These are phyloP conservation scores for Lipotes vexillifer DNA, from an alignment of 2,113 vertebrate genomes.

Conservation along the genomic window DNA sequence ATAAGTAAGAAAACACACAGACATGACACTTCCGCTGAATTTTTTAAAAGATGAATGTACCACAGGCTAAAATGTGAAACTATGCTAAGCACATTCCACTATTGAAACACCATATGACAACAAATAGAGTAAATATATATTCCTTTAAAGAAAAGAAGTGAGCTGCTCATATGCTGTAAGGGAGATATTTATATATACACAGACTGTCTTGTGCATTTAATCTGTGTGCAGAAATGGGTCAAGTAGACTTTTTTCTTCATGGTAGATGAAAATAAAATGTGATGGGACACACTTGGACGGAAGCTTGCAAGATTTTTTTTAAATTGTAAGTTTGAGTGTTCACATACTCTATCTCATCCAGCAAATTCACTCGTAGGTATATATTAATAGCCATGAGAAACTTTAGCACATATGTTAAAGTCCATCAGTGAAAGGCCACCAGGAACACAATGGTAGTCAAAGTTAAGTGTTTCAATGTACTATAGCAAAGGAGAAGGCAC, in stretches of 20 bases:
- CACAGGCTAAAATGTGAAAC: conserved; percentile 38
- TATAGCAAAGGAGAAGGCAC: not conserved
- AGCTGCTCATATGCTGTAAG: conserved; percentile 2
- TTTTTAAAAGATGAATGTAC: not conserved
- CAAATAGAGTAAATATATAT: conserved; percentile 49
- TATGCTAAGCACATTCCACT: conserved; percentile 51
- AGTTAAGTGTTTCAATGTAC: not conserved
- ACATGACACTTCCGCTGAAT: not conserved
- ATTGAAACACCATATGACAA: conserved; percentile 43
- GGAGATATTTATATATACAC: not conserved
- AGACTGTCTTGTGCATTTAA: conserved; percentile 18
- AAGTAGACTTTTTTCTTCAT: conserved; percentile 4
- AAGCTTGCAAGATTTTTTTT: conserved; percentile 13
- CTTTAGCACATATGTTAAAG: not conserved
- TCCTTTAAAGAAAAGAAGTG: conserved; percentile 46
- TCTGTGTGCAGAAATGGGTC: conserved; percentile 33
- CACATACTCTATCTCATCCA: not conserved
- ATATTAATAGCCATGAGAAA: not conserved
- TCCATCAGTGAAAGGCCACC: not conserved
- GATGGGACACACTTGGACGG: not conserved
- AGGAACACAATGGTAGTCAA: not conserved
- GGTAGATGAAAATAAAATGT: conserved; percentile 45
- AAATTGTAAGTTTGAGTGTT: not conserved
- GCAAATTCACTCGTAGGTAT: not conserved
- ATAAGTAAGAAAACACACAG: not conserved